Conservation (phyloP, 2,888 invertebrate genomes). For the Hermaeophaga mercurialis region DNA sequence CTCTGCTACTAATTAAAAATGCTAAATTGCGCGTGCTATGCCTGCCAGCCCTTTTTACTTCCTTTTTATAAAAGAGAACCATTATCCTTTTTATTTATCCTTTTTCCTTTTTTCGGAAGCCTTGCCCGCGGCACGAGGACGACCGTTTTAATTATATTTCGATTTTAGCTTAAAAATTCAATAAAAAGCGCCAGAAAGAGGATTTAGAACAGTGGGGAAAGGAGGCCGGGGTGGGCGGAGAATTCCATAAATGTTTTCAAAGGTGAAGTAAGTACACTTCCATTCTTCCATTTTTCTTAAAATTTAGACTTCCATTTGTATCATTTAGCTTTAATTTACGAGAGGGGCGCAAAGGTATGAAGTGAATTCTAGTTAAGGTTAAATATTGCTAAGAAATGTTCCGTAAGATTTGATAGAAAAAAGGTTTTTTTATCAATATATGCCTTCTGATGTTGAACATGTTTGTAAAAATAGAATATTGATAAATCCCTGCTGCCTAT, state of each 20-base stretch:
- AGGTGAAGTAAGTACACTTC: neutral
- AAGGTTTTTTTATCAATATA: too few relatives aligned
- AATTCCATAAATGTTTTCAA: neutral
- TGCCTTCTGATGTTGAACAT: too few relatives aligned
- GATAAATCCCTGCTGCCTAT: too few relatives aligned
- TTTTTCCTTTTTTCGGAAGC: slow-evolving; percentile 28
- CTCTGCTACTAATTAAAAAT: slow-evolving; percentile 56
- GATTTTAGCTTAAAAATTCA: slow-evolving; percentile 28
- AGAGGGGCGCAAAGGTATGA: too few relatives aligned
- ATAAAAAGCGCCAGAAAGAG: slow-evolving; percentile 15
- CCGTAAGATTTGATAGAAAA: too few relatives aligned
- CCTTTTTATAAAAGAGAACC: slow-evolving; percentile 33
- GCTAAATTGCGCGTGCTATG: slow-evolving; percentile 57
- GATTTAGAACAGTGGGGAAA: slow-evolving; percentile 2
- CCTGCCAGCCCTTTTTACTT: slow-evolving; percentile 44
- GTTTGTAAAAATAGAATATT: too few relatives aligned
- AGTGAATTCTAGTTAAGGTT: too few relatives aligned
- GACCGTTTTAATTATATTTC: slow-evolving; percentile 28
- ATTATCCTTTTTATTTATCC: slow-evolving; percentile 35
- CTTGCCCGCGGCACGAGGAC: slow-evolving; percentile 15
- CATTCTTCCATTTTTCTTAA: too few relatives aligned
- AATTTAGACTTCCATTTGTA: too few relatives aligned
- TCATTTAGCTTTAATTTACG: too few relatives aligned
- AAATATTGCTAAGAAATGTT: too few relatives aligned
- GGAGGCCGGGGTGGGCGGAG: neutral